phyloP scores from a whole-genome alignment of 2,888 invertebrate genomes.

The Spisula solida region DNA sequence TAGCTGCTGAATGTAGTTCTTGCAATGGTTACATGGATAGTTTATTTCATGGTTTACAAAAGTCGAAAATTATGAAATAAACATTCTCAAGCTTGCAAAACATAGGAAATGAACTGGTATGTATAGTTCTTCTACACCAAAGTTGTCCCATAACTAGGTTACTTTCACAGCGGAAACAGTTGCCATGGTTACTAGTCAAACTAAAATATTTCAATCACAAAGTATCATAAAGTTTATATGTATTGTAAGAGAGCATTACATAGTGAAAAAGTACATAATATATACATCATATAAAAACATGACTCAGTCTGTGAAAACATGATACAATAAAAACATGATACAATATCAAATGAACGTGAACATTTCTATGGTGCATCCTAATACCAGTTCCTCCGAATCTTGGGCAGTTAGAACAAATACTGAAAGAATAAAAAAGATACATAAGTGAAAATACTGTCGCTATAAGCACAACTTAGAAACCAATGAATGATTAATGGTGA shows the following conservation, averaged over 20 bases:
- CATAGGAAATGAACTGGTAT: neutral
- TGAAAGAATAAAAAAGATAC: neutral
- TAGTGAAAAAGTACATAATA: neutral
- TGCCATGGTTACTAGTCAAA: neutral
- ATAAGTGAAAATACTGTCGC: neutral
- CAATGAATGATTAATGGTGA: too few relatives aligned
- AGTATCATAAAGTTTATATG: neutral
- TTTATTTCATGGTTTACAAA: neutral
- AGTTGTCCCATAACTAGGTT: neutral
- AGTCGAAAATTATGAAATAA: slow-evolving; percentile 12
- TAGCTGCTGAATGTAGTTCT: too few relatives aligned
- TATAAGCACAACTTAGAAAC: neutral
- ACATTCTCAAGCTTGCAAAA: neutral
- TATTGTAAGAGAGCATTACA: neutral
- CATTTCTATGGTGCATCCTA: neutral
- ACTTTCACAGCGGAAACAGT: neutral
- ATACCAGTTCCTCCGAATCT: neutral
- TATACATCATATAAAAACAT: neutral
- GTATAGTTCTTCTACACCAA: neutral
- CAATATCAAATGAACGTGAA: neutral
- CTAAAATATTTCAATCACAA: neutral
- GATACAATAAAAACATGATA: neutral
- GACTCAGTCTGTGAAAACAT: neutral
- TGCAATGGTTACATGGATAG: neutral
- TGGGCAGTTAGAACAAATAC: neutral